Evolutionary conservation across 2,888 invertebrate genomes (phyloP).

Genomic region (Alitta virens): DNA sequence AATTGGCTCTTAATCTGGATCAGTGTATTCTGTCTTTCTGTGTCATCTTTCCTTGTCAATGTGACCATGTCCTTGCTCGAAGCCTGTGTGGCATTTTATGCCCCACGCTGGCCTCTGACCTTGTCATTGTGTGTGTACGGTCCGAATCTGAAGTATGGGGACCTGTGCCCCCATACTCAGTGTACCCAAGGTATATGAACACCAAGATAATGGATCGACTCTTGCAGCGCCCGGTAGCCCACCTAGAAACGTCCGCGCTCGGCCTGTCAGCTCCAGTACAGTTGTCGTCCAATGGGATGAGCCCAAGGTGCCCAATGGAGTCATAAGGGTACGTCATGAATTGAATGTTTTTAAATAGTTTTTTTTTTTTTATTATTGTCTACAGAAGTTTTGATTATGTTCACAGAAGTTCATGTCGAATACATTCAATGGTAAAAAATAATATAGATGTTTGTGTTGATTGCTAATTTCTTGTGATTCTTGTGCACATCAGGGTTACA

Average conservation of each 20-base stretch:
- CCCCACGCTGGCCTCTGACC: neutral
- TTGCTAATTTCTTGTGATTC: neutral
- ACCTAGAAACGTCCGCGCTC: constrained; percentile 88
- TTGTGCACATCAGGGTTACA: constrained; percentile 89
- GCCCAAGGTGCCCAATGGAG: constrained; percentile 95
- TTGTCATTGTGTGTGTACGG: neutral
- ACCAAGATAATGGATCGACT: constrained; percentile 7
- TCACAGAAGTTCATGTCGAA: no score
- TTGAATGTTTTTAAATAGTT: no score
- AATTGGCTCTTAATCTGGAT: no score
- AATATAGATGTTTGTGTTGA: no score
- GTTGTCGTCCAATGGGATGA: constrained; percentile 98
- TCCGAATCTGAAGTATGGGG: neutral
- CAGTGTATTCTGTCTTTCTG: no score
- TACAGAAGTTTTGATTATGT: no score
- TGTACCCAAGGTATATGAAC: constrained; percentile 1
- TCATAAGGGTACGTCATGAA: constrained; percentile 78
- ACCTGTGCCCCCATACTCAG: neutral
- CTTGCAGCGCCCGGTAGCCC: constrained; percentile 89
- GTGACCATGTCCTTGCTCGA: no score
- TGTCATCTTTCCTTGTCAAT: no score
- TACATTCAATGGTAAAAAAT: no score
- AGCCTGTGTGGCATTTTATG: no score
- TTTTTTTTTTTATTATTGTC: no score
- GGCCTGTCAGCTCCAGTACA: constrained; percentile 89